Base-by-base conservation (phyloP, 2,797 vertebrate genomes). In the Eleutherodactylus coqui region DNA sequence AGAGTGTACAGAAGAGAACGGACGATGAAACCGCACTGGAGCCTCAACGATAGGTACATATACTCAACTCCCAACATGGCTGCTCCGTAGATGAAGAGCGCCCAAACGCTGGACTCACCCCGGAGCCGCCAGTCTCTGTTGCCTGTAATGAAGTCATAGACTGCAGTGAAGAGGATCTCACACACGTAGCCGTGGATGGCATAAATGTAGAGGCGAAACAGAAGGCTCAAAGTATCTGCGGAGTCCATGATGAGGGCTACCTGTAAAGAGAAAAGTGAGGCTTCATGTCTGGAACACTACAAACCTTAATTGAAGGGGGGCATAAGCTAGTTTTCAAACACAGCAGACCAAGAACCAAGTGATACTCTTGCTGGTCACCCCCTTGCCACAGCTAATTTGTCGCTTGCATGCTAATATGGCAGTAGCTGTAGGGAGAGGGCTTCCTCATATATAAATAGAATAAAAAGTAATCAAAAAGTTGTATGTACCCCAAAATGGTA, bases 111-210 rank as follows among this genome's bases (percentile, higher is more conserved):
- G 84, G 88, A 89, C 4, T 87, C 87, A 0, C 90, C 90, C 2
- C 41, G 82, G 41, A 91, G 87, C 64, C 49, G 85, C 90, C 90
- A 90, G 83, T 91, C 89, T 7, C 29, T 60, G 45, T 58, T 62
- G 14, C 2, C 32, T 0, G 75, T 4, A n/a, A 73, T 27, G 1
- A 91, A 90, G 84, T 86, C 78, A 73, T 62, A 87, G 10, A 55
- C 4, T 21, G 90, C 90, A 0, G 90, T 91, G 87, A 91, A 91
- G 38, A 89, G 86, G 36, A 91, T 82, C 77, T 91, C 90, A 3
- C 88, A 86, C 76, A 91, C 81, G 60, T 89, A 90, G 8, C 90
- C 90, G 1, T 91, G 90, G 82, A 91, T 86, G 34, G 90, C 90
- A 2, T 91, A 91, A 64, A 91, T 87, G 83, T 91, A 91, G 76